Conservation (phyloP, 2,888 invertebrate genomes). For the Perizoma affinitatum region DNA sequence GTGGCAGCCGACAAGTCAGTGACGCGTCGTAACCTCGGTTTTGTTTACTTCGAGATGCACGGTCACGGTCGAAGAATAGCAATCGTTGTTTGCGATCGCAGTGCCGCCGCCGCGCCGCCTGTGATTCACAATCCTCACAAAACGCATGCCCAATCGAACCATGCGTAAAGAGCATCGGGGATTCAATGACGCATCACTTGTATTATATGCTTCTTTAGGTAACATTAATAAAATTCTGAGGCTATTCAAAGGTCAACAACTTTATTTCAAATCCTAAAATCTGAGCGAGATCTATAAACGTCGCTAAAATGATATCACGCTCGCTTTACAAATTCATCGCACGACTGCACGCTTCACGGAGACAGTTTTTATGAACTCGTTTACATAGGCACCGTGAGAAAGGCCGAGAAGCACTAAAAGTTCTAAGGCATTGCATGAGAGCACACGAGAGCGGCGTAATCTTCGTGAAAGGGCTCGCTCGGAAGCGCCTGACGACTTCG, state of each 20-base stretch:
- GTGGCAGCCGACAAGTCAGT: slow-evolving; percentile 10
- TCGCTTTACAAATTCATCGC: slow-evolving; percentile 33
- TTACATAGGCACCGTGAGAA: slow-evolving; percentile 33
- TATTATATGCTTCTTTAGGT: not conserved
- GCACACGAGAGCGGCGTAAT: slow-evolving; percentile 19
- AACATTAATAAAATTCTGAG: not conserved
- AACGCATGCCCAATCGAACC: slow-evolving; percentile 1
- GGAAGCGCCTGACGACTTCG: slow-evolving; percentile 1
- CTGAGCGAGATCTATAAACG: slow-evolving; percentile 9
- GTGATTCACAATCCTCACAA: slow-evolving; percentile 5
- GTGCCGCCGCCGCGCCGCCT: not conserved
- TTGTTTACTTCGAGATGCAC: slow-evolving; percentile 28
- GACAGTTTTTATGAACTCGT: slow-evolving; percentile 34
- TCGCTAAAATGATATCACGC: slow-evolving; percentile 32
- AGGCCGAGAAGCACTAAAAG: slow-evolving; percentile 27
- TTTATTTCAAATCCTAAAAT: slow-evolving; percentile 12
- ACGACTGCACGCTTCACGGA: slow-evolving; percentile 31
- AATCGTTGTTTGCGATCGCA: slow-evolving; percentile 17
- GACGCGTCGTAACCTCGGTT: slow-evolving; percentile 30
- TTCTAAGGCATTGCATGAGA: slow-evolving; percentile 13
- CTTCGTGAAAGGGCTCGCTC: slow-evolving; percentile 19
- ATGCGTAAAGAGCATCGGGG: not conserved
- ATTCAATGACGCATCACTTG: not conserved
- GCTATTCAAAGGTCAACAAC: slow-evolving; percentile 21
- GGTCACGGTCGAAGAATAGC: slow-evolving; percentile 30